Evolutionary conservation across 2,797 vertebrate species (phyloP).

Genomic region (Coluber constrictor): DNA sequence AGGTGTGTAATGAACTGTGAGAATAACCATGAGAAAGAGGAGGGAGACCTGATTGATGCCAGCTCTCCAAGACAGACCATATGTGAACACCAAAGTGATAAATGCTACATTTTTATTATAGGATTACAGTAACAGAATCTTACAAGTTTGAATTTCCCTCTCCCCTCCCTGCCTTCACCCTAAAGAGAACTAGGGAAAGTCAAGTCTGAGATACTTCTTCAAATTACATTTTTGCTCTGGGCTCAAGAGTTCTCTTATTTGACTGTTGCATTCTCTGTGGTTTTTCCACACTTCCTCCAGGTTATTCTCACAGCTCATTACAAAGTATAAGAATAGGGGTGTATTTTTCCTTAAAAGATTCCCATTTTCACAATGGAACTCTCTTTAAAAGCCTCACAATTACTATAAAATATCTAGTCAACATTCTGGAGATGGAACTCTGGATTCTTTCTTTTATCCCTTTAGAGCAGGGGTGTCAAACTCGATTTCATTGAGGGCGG

Average conservation of each 20-base stretch:
- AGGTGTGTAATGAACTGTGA: background rate
- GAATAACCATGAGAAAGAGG: background rate
- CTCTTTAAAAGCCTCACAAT: background rate
- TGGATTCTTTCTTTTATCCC: background rate
- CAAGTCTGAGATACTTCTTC: background rate
- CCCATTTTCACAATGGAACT: background rate
- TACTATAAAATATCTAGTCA: background rate
- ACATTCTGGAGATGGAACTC: background rate
- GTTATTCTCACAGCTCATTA: background rate
- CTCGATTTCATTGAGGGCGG: too few relatives aligned
- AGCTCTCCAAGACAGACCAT: background rate
- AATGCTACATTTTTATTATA: background rate
- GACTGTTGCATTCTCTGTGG: background rate
- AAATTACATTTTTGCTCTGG: background rate
- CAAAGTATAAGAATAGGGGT: background rate
- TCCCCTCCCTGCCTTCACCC: background rate
- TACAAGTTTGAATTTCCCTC: background rate
- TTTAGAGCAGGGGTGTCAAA: background rate
- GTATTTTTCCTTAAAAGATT: background rate
- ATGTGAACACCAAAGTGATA: background rate
- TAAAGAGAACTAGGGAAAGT: background rate
- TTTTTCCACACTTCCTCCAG: background rate
- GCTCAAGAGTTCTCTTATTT: background rate
- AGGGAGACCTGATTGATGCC: background rate
- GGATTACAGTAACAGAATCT: background rate